A percentile compares a stretch with the other conserved stretches of the same genome.
These are phyloP conservation scores for Poecilia wingei DNA, from an alignment of 2,797 vertebrate species.

Conservation along the genomic window DNA sequence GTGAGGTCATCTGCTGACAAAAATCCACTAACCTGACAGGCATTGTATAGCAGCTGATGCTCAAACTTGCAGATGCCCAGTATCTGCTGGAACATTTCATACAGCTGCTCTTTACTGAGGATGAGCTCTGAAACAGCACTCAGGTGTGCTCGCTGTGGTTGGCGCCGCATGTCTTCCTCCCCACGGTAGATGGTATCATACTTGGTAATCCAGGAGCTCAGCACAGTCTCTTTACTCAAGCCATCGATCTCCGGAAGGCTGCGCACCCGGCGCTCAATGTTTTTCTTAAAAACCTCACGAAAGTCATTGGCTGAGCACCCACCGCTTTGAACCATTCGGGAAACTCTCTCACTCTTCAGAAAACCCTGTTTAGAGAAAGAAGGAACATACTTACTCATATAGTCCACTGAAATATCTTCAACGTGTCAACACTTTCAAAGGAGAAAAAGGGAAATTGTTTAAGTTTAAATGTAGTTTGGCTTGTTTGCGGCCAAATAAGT, in stretches of 20 bases:
- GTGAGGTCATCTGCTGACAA: background rate
- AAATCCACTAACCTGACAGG: constrained; percentile 88
- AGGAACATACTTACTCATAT: background rate
- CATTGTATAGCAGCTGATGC: constrained; percentile 97
- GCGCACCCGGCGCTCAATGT: constrained; percentile 95
- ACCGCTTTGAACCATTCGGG: constrained; percentile 95
- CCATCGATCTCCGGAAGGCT: constrained; percentile 96
- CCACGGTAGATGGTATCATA: constrained; percentile 97
- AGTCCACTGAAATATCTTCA: background rate
- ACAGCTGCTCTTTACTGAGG: constrained; percentile 97
- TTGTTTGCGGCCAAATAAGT: too few species aligned
- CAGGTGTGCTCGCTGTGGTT: constrained; percentile 76
- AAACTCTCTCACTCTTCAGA: constrained; percentile 94
- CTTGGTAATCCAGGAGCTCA: constrained; percentile 98
- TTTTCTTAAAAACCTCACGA: constrained; percentile 97
- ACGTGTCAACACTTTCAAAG: background rate
- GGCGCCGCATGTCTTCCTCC: constrained; percentile 84
- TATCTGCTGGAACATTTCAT: constrained; percentile 98
- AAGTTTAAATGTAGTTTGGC: too few species aligned
- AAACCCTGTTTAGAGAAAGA: constrained; percentile 83
- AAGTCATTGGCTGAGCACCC: constrained; percentile 95
- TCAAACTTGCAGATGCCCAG: constrained; percentile 96
- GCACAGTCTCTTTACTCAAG: constrained; percentile 97
- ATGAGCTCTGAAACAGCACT: constrained; percentile 95
- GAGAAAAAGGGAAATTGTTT: background rate